Base-by-base conservation (phyloP, 2,888 invertebrate genomes). In the Galerucella nymphaeae region DNA sequence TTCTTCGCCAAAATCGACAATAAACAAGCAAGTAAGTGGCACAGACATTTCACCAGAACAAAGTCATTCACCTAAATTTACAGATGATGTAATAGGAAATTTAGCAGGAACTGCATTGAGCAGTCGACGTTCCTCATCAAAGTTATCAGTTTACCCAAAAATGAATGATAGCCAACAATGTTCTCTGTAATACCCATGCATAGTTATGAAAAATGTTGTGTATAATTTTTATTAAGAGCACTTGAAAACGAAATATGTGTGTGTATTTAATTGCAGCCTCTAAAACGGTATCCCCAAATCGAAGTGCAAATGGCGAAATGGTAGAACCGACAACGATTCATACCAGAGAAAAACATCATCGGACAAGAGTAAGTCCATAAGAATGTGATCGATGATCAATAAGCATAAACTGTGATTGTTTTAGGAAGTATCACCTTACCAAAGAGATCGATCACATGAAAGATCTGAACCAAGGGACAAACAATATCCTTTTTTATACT, bases 381-480 rank as follows among this genome's bases (percentile, higher is more conserved):
- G 53, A 62, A 55, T 53, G 50, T 53, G 58, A 53, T 38, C 30
- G 2, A 14, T 41, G 42, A 53, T 18, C 53, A 18, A 53, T 16
- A 30, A 62, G n/a, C 11, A 20, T 48, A 50, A 14, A 48, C 8
- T 53, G 38, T 71, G 20, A 41, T 50, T 72, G 62, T 84, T 88
- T 88, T 88, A 95, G 94, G 94, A 95, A 84, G 93, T 94, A 83
- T 94, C 94, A 61, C 94, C 94, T 8, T 93, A 93, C 83, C 83
- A 87, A 64, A 88, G 90, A 83, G 91, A 91, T 79, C 90, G 94
- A 79, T 93, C 94, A 59, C 93, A 94, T 80, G 95, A 95, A 78
- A 89, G 91, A 77, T 89, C 90, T 79, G 93, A 93, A 84, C 88
- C 90, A 76, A 88, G 93, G 84, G 94, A 95, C 79, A 94, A 95